Base-by-base conservation (phyloP, 2,113 vertebrate species). In the Rhynchomys soricoides region DNA sequence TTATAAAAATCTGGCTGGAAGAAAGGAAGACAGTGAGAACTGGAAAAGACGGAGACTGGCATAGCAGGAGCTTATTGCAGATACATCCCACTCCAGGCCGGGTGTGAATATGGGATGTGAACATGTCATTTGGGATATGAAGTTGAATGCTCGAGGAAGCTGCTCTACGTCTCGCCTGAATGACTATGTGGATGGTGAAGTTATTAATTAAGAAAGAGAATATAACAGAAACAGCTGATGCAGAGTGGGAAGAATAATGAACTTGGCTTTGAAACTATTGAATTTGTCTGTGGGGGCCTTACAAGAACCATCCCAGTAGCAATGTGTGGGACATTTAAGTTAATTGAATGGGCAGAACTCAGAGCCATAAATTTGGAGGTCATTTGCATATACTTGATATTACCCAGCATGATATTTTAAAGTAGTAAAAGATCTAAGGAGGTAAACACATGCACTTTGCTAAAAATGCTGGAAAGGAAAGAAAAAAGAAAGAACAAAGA, bases 201-300 rank as follows among this genome's bases (percentile, higher is more conserved):
- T 83, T 95, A 97, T 96, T 95, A 97, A 96, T 92, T 98, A 96
- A 89, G 75, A 96, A 90, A 93, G 34, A 52, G 48, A 86, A 81
- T 78, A 77, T 4, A 91, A 81, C 95, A 83, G 89, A 90, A 81
- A 77, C 57, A 88, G 77, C 86, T 93, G 81, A 77, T 78, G 31
- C 82, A 45, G 86, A 78, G 73, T 78, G 29, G 37, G 48, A 92
- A 91, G 64, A 95, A 92, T 92, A 95, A 96, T 91, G 86, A 96
- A 93, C 22, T 78, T 94, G 73, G 45, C 73, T 93, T 95, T 93
- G 91, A 73, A 95, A 95, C 92, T n/a, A 86, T 52, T 82, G 43
- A 77, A 82, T 50, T 9, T 9, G 55, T 86, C 81, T 78, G 11
- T 73, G 52, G 29, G 86, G 17, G 45, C 19, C 43, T 95, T 37